Conservation (phyloP, 2,888 invertebrate species). For the Monoplex corrugatus region DNA sequence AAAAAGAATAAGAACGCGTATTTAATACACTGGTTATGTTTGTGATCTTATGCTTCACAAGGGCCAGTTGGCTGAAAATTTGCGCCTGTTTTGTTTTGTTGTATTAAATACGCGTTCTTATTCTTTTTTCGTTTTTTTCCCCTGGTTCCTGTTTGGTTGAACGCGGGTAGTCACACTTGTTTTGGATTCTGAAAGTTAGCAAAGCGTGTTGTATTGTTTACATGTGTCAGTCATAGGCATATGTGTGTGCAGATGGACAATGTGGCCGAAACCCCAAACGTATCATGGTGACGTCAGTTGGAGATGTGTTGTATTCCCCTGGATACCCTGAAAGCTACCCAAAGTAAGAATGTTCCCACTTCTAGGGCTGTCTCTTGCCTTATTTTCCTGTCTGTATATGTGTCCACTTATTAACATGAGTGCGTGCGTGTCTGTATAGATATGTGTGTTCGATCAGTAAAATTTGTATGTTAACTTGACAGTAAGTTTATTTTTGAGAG, state of each 20-base stretch:
- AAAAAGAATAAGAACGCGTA: too few species aligned
- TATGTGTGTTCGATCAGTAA: too few species aligned
- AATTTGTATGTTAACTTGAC: too few species aligned
- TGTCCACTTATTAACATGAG: not conserved
- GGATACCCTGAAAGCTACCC: slow-evolving; percentile 40
- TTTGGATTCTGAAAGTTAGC: too few species aligned
- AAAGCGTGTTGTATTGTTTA: not conserved
- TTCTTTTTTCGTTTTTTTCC: too few species aligned
- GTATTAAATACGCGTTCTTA: not conserved
- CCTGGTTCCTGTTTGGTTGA: too few species aligned
- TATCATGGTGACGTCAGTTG: slow-evolving; percentile 43
- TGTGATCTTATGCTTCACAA: too few species aligned
- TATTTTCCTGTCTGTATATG: not conserved
- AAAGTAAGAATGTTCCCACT: not conserved
- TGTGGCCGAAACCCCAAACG: not conserved
- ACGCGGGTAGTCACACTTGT: not conserved
- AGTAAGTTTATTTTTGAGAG: too few species aligned
- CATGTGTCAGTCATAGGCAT: too few species aligned
- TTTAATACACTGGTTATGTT: too few species aligned
- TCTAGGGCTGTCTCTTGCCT: slow-evolving; percentile 15
- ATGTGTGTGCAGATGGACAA: not conserved
- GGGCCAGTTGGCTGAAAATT: not conserved
- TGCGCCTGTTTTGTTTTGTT: not conserved
- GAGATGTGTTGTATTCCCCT: slow-evolving; percentile 34
- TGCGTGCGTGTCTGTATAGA: not conserved